phyloP scores from a whole-genome alignment of 2,888 invertebrate species.

The Acanthosepion pharaonis region DNA sequence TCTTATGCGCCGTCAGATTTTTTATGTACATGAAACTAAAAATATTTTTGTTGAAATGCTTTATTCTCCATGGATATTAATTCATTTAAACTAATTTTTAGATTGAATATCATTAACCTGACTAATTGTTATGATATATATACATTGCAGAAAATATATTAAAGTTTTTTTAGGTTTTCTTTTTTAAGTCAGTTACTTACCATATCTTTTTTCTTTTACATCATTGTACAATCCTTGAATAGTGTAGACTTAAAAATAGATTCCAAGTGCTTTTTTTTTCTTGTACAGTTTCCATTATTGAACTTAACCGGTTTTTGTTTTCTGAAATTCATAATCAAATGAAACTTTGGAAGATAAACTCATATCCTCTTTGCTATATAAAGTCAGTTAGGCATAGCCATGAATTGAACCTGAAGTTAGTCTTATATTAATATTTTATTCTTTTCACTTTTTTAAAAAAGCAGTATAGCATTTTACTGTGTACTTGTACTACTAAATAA shows the following conservation, averaged over 20 bases:
- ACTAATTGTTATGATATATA: too few species aligned
- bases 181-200: neutral
- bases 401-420: neutral
- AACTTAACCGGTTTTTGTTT: neutral
- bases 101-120: too few species aligned
- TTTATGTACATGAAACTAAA: too few species aligned
- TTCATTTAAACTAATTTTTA: too few species aligned
- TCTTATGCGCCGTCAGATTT: too few species aligned
- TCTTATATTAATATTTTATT: neutral
- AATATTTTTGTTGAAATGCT: too few species aligned
- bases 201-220: neutral
- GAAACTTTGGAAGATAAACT: neutral
- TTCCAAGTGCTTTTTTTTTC: neutral
- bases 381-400: neutral
- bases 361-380: neutral
- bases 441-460: neutral
- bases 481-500: neutral
- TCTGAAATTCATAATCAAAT: neutral
- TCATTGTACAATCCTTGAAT: neutral
- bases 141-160: too few species aligned
- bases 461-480: neutral
- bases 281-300: neutral
- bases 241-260: neutral
- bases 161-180: too few species aligned
- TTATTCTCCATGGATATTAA: too few species aligned